Evolutionary conservation across 2,113 vertebrate genomes (phyloP).

Genomic region (Antechinus stuartii): DNA sequence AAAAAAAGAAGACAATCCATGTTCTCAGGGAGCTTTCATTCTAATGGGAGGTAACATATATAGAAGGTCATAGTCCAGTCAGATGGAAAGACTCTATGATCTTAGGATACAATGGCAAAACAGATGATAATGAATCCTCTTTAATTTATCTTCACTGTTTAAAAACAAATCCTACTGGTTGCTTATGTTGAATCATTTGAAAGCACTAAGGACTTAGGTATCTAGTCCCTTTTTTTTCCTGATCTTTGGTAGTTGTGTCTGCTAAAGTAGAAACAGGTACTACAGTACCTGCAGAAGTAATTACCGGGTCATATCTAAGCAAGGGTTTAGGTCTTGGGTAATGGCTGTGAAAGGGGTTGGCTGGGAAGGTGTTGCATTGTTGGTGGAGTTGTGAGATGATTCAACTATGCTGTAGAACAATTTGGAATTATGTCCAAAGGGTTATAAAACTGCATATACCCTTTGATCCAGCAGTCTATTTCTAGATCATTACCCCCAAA

Average conservation of each 20-base stretch:
- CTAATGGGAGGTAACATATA: background rate
- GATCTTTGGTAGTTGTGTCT: background rate
- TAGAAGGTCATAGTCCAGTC: background rate
- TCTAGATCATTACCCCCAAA: too few species aligned
- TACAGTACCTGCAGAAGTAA: background rate
- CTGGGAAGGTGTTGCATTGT: background rate
- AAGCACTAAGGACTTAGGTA: background rate
- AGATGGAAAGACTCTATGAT: background rate
- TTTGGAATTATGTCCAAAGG: too few species aligned
- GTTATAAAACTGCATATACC: too few species aligned
- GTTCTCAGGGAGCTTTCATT: background rate
- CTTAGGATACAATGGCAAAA: background rate
- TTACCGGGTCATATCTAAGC: background rate
- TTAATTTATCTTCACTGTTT: background rate
- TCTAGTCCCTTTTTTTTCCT: background rate
- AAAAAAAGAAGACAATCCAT: background rate
- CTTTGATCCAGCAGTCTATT: too few species aligned
- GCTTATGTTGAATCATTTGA: background rate
- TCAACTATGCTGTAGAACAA: too few species aligned
- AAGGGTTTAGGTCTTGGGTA: background rate
- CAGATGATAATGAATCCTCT: background rate
- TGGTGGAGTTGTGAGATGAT: too few species aligned
- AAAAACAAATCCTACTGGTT: background rate
- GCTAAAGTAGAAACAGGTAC: background rate
- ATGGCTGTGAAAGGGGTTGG: background rate